Evolutionary conservation across 2,888 invertebrate genomes (phyloP), one percentile per base, ranked within the genome.

Genomic region (Tenthredo scrophulariae): DNA sequence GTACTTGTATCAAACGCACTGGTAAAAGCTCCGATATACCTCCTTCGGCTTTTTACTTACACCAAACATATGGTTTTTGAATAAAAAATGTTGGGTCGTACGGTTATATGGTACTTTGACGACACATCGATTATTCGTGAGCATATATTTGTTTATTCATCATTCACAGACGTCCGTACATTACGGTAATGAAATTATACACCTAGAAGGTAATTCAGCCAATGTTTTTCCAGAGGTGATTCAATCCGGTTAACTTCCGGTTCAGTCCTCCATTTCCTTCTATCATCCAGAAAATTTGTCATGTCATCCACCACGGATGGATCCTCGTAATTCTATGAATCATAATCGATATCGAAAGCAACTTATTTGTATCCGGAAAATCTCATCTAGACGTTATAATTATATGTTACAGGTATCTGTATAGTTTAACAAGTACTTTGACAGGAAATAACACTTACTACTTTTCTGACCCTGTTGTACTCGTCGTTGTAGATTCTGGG

Each of bases 401-500:
- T 75, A 10, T 37, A 4, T 4, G 29, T 67, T 67, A 5, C 29
- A 67, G 10, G 10, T 18, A 15, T 29, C 15, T 72, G 3, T 7
- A 67, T n/a, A 9, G n/a, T 37, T 10, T 72, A 10, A 9, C 10
- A 22, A 13, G 43, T 54, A 3, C 40, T 40, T 54, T 3, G 9
- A n/a, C 54, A 15, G n/a, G 18, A 54, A 43, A 77, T 22, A 7
- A 9, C 37, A 18, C 88, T 88, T 87, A 91, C 92, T 79, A 86
- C 88, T 83, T 93, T 93, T 70, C 92, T 91, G 37, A 93, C 90
- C 84, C 92, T 91, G 87, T 94, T 95, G 89, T 95, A 95, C 84
- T 94, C 92, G 70, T 94, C 91, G 86, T 95, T 94, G 90, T 96
- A 96, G 86, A 93, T 92, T 89, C 95, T 94, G 0, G 94, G 94